phyloP scores from a whole-genome alignment of 1,140 invertebrate genomes.

The Pomacea maculata region DNA sequence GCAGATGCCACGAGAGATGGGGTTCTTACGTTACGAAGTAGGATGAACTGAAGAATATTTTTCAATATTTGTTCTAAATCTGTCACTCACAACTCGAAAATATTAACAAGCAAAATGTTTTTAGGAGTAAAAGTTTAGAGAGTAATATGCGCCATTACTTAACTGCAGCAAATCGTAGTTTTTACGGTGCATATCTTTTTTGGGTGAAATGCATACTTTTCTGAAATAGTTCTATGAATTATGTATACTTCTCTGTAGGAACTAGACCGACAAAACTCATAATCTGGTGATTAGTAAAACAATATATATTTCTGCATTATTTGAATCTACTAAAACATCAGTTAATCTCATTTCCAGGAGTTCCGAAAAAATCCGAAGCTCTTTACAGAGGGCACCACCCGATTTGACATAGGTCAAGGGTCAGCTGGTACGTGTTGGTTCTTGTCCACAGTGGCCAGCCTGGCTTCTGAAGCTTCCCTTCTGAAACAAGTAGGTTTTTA shows the following conservation, averaged over 20 bases:
- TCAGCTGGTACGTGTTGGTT: conserved; percentile 60
- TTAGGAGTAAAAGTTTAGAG: too few relatives aligned
- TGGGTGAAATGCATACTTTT: too few relatives aligned
- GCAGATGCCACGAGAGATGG: neutral
- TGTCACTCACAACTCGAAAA: neutral
- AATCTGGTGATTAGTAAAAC: too few relatives aligned
- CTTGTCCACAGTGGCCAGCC: conserved; percentile 49
- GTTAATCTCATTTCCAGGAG: conserved; percentile 39
- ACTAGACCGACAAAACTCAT: too few relatives aligned
- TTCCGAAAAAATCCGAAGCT: conserved; percentile 42
- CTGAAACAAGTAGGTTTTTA: conserved; percentile 40
- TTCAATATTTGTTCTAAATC: neutral
- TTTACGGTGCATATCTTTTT: too few relatives aligned
- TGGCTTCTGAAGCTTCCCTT: conserved; percentile 44
- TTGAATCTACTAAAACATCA: neutral
- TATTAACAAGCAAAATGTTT: too few relatives aligned
- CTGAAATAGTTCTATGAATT: too few relatives aligned
- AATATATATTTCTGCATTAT: too few relatives aligned
- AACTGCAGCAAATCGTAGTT: too few relatives aligned
- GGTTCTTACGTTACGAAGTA: neutral
- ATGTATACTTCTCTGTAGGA: too few relatives aligned
- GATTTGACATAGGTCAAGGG: conserved; percentile 60
- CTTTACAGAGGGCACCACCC: conserved; percentile 52
- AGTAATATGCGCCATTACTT: too few relatives aligned
- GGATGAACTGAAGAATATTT: neutral